Base-by-base conservation (phyloP, 64 coral and sea anemone genomes). In the Montipora sp. region DNA sequence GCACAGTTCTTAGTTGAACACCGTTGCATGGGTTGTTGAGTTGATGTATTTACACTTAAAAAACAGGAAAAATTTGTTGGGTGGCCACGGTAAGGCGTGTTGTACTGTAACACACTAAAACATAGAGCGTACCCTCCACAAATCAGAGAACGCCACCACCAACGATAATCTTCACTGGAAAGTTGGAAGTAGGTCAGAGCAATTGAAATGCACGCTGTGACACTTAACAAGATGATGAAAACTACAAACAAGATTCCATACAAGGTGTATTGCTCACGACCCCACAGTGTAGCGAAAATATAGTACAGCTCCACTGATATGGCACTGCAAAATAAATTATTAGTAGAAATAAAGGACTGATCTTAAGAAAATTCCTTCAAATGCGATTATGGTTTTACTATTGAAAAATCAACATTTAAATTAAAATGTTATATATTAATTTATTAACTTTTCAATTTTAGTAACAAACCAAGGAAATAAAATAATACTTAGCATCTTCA, bases 291-390 rank as follows among this genome's bases (percentile, higher is more conserved):
- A 20, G 97, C 79, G 51, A 98, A 98, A 71, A 98, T 98, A 78
- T 98, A 98, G 89, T 98, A 98, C 77, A 98, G 53, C 69, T 98
- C 97, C 80, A 98, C 97, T 61, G 97, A 98, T 50, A 96, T 98
- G 1, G 97, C 97, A 80, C 97, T 98, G 85, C 18, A 90, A 90
- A 86, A 80, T 16, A 43, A 87, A 66, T 74, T 48, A 24, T 10
- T 20, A 16, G 12, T 5, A 63, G 1, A 69, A 27, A 13, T 77
- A 5, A 48, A 1, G 12, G 45, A 47, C 47, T 80, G 18, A 7
- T 71, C 68, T 19, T 23, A 7, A 7, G 14, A 7, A 3, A 5
- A 22, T 7, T 9, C 8, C 19, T 14, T 71, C 14, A 23, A 7
- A 23, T 66, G 11, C 4, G 0, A 55, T 10, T 55, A 55, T 55